Evolutionary conservation across 2,113 vertebrate species (phyloP).

Genomic region (Xiphorhynchus elegans): DNA sequence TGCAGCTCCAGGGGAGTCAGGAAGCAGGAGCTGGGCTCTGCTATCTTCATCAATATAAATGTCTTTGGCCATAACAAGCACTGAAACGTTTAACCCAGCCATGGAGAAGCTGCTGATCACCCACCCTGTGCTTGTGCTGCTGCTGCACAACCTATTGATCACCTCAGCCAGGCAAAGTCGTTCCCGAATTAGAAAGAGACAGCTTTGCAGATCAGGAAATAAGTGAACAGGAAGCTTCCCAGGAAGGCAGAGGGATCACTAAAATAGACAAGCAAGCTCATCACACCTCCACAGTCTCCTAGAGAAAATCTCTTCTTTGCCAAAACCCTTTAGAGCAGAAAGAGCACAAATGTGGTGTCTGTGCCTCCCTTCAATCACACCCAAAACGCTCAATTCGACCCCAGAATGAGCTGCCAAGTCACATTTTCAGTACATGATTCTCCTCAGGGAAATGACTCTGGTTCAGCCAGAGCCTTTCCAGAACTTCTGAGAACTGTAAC

Average conservation of each 20-base stretch:
- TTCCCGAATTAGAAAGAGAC: background rate
- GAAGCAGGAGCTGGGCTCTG: background rate
- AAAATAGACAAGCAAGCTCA: constrained; percentile 33
- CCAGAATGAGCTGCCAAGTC: background rate
- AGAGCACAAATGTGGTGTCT: background rate
- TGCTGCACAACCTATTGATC: background rate
- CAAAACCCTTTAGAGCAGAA: background rate
- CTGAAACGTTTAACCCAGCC: fast-evolving
- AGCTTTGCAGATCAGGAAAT: background rate
- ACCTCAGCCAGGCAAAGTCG: background rate
- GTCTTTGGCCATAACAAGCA: background rate
- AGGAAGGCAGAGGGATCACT: background rate
- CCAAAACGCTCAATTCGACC: fast-evolving
- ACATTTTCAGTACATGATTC: background rate
- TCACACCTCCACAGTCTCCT: constrained; percentile 26
- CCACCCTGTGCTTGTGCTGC: background rate
- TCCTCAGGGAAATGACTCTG: background rate
- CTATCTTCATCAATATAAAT: fast-evolving
- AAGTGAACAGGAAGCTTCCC: background rate
- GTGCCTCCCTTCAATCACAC: background rate
- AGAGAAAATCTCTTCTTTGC: background rate
- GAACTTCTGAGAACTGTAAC: fast-evolving
- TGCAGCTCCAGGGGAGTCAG: fast-evolving
- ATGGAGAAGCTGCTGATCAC: background rate
- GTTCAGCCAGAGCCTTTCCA: background rate